Conservation (phyloP, 1,140 invertebrate species). For the Conus betulinus region DNA sequence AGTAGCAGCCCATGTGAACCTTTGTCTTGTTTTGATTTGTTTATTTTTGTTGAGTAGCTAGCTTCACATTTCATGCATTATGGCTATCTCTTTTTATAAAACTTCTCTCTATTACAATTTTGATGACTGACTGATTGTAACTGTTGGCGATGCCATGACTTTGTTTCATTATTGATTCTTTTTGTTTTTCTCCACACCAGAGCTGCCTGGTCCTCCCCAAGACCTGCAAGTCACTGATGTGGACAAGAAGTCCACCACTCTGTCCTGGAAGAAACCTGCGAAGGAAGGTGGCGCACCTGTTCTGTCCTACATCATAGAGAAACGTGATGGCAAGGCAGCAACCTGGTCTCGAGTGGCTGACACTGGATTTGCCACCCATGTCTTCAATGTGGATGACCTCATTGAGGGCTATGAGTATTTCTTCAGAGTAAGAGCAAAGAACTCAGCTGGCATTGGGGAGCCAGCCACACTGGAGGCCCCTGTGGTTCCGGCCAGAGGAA, state of each 20-base stretch:
- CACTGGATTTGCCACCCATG: conserved; percentile 70
- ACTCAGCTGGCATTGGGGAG: conserved; percentile 94
- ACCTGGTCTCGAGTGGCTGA: conserved; percentile 90
- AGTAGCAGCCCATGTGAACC: too few relatives aligned
- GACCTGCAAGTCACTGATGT: conserved; percentile 82
- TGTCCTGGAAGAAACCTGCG: conserved; percentile 72
- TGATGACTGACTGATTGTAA: too few relatives aligned
- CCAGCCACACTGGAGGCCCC: conserved; percentile 91
- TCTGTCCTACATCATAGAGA: conserved; percentile 72
- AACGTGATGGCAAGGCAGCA: conserved; percentile 80
- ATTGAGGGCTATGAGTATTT: conserved; percentile 97
- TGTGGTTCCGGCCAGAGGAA: conserved; percentile 77
- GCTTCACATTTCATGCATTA: too few relatives aligned
- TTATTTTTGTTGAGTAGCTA: too few relatives aligned
- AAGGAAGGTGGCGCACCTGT: conserved; percentile 72
- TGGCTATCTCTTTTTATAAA: too few relatives aligned
- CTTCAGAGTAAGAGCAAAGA: conserved; percentile 95
- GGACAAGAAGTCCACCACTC: conserved; percentile 74
- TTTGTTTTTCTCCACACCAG: conserved; percentile 75
- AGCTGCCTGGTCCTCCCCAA: conserved; percentile 91
- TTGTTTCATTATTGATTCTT: too few relatives aligned
- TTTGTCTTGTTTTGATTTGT: too few relatives aligned
- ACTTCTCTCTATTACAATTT: too few relatives aligned
- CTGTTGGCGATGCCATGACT: too few relatives aligned
- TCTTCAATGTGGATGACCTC: conserved; percentile 91